Evolutionary conservation across 2,888 invertebrate species (phyloP), one percentile per base, ranked within the genome.

Genomic region (Conops quadrifasciatus): DNA sequence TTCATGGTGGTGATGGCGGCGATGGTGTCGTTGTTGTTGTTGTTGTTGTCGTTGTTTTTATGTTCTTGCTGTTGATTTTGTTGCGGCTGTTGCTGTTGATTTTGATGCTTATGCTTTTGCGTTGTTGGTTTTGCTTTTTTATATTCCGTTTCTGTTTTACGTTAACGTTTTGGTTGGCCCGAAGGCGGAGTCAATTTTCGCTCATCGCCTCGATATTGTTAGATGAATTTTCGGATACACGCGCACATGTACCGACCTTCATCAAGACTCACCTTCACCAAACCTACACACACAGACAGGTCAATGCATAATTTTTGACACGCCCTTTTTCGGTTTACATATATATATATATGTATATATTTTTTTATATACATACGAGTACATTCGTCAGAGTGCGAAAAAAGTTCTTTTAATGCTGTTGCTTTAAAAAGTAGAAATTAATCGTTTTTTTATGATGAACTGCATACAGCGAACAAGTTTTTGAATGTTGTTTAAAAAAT

Each of bases 261-360:
- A 36, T n/a, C 26, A 2, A 60, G 19, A 21, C 53, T 28, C 24
- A 53, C 67, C 58, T 45, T 43, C 47, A 59, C 24, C 43, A 1
- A 1, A 4, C 19, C 5, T 19, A 16, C 49, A n/a, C 49, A 7
- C 15, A 63, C 77, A 63, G 13, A 30, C 36, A 28, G 28, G 30
- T 2, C 15, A 13, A 30, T 11, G 4, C 59, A n/a, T 15, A 60
- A 60, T 28, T 36, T 74, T 78, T 78, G 81, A 78, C 81, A 81
- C 81, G 81, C 81, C 81, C 81, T 80, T 81, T 80, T 81, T 81
- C 81, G 80, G 81, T 81, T 80, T 78, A 80, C 75, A 80, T 80
- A 80, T 80, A 80, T 36, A n/a, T 9, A 9, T 36, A 36, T 36
- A 7, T 36, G 36, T 9, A 36, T 36, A 36, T 7, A 36, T 36